Conservation (phyloP, 2,888 invertebrate genomes). For the Branchellion lobata region DNA sequence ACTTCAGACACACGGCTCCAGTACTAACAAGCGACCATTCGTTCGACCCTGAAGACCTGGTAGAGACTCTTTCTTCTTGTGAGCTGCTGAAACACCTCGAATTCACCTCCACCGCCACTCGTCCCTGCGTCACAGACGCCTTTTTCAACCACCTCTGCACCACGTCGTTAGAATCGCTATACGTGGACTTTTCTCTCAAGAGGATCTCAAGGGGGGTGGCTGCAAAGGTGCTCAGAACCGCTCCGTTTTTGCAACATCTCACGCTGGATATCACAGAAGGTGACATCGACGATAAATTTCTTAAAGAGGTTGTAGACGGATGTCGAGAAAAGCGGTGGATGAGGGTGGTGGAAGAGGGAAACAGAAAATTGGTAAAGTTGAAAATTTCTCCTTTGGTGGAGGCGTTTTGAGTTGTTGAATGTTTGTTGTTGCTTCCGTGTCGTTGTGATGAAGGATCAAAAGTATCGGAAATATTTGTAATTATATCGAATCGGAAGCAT, state of each 20-base stretch:
- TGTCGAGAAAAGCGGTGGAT: background rate
- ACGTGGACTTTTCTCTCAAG: conserved; percentile 18
- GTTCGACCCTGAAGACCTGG: conserved; percentile 38
- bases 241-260: background rate
- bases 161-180: background rate
- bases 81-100: conserved; percentile 40
- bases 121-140: background rate
- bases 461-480: too few species aligned
- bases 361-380: background rate
- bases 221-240: background rate
- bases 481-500: too few species aligned
- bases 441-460: too few species aligned
- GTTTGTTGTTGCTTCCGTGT: too few species aligned
- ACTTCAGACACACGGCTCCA: conserved; percentile 33
- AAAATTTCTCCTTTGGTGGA: background rate
- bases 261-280: conserved; percentile 20
- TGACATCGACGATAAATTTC: conserved; percentile 8
- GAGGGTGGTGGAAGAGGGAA: background rate
- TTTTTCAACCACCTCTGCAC: conserved; percentile 13
- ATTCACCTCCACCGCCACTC: background rate
- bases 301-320: background rate
- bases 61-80: conserved; percentile 39
- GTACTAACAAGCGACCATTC: background rate
- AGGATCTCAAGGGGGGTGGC: background rate
- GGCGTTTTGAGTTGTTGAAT: too few species aligned